Evolutionary conservation across 2,113 vertebrate genomes (phyloP).

Genomic region (Acrocephalus arundinaceus): DNA sequence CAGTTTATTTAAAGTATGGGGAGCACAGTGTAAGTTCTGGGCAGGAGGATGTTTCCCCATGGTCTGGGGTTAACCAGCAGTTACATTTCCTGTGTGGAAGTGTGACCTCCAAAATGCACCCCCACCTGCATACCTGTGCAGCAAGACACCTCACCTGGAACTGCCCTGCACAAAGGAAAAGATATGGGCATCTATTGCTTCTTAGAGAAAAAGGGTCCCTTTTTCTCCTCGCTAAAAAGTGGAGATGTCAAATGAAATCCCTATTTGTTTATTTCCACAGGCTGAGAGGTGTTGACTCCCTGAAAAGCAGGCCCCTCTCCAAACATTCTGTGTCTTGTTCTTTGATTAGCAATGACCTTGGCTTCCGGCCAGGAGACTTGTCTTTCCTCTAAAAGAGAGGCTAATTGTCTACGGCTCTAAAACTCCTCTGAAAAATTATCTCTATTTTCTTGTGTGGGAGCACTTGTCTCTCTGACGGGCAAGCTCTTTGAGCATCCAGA

Average conservation of each 20-base stretch:
- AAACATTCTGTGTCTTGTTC: accelerated
- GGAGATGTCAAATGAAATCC: neutral
- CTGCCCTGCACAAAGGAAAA: neutral
- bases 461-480: neutral
- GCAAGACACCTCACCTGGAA: neutral
- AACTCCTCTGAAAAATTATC: neutral
- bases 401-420: neutral
- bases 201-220: neutral
- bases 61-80: neutral
- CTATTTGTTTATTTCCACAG: neutral
- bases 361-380: neutral
- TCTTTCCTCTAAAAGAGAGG: neutral
- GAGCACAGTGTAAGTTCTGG: neutral
- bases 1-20: neutral
- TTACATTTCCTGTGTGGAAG: neutral
- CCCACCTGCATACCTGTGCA: neutral
- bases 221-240: neutral
- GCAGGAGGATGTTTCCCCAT: neutral
- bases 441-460: neutral
- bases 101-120: neutral
- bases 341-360: neutral
- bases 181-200: neutral
- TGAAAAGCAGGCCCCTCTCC: neutral
- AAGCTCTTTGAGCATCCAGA: neutral
- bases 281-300: neutral